Percentiles rank a stretch among this genome's conserved stretches.
Conservation (phyloP, 2,113 vertebrate genomes). For the Podarcis cretensis region DNA sequence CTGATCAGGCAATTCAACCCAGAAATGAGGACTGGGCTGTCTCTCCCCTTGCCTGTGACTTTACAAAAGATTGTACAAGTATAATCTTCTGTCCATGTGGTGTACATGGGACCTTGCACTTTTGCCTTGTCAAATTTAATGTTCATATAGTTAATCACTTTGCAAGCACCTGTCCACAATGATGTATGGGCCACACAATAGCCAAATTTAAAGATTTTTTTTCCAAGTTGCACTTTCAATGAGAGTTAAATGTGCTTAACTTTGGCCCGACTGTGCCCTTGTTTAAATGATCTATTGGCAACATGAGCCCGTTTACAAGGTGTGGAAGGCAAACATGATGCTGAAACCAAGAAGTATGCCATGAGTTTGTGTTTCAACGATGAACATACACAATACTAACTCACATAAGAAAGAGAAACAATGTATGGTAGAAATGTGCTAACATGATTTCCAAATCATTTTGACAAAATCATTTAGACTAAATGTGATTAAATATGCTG, state of each 20-base stretch:
- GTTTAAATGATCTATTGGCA: conserved; percentile 34
- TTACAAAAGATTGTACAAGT: neutral
- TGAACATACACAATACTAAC: conserved; percentile 74
- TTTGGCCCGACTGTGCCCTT: neutral
- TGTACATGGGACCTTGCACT: neutral
- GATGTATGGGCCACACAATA: neutral
- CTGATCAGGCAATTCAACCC: neutral
- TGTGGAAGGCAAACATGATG: conserved; percentile 70
- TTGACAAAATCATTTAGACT: conserved; percentile 35
- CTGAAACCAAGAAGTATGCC: conserved; percentile 65
- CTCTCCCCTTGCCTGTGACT: neutral
- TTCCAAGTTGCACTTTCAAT: neutral
- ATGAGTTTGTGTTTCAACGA: conserved; percentile 70
- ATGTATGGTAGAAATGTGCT: conserved; percentile 62
- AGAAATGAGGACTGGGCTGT: neutral
- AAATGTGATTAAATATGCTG: conserved; percentile 45
- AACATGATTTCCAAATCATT: conserved; percentile 60
- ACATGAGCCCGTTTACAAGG: conserved; percentile 41
- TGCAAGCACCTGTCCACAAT: neutral
- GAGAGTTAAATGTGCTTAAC: neutral
- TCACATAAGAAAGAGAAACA: conserved; percentile 71
- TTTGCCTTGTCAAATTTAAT: neutral
- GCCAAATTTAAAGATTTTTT: neutral
- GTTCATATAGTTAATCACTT: neutral
- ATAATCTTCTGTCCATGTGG: neutral